Evolutionary conservation across 2,797 vertebrate species (phyloP).

Genomic region (Macroramphosus scolopax): DNA sequence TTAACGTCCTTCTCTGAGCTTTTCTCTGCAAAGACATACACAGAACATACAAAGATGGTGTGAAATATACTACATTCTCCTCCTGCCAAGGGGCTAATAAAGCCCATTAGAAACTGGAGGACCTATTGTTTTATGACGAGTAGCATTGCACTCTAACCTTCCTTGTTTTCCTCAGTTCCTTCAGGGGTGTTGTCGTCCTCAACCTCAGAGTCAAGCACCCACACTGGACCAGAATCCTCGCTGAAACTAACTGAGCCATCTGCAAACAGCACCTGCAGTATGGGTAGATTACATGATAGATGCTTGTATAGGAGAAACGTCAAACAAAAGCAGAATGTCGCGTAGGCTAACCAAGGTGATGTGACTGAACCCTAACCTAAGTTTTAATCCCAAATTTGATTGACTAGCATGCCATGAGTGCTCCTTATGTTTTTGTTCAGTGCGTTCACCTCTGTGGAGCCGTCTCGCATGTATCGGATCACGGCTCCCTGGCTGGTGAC

Average conservation of each 20-base stretch:
- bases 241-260: slow-evolving; percentile 73
- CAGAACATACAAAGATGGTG: slow-evolving; percentile 1
- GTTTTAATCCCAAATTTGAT: too few species aligned
- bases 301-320: too few species aligned
- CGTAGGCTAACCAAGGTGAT: too few species aligned
- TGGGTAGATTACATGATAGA: too few species aligned
- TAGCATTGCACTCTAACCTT: slow-evolving; percentile 40
- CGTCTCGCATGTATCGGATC: slow-evolving; percentile 83
- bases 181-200: slow-evolving; percentile 32
- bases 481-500: slow-evolving; percentile 86
- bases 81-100: background rate
- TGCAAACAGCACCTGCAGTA: slow-evolving; percentile 85
- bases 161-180: slow-evolving; percentile 26
- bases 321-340: too few species aligned
- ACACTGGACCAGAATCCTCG: slow-evolving; percentile 79
- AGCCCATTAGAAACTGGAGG: background rate
- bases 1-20: slow-evolving; percentile 42
- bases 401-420: too few species aligned
- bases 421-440: background rate
- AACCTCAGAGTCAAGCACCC: slow-evolving; percentile 44
- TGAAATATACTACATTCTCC: slow-evolving; percentile 5
- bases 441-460: slow-evolving; percentile 82
- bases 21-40: slow-evolving; percentile 66
- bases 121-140: slow-evolving; percentile 1
- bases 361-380: too few species aligned